Conservation (phyloP, 2,113 vertebrate species). For the Rynchops niger region DNA sequence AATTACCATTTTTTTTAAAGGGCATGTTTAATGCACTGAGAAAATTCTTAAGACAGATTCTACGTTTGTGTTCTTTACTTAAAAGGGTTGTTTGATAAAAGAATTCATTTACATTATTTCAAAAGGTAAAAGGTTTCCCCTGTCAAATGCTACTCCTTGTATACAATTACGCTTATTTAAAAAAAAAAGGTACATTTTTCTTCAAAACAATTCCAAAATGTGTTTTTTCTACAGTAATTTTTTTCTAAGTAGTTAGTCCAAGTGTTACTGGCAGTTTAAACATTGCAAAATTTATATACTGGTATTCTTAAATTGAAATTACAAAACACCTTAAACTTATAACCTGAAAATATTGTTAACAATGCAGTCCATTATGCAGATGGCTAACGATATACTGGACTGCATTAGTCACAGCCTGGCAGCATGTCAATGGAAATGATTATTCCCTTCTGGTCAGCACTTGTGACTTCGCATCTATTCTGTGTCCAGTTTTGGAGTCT, state of each 20-base stretch:
- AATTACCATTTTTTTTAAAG: slow-evolving; percentile 61
- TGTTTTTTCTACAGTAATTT: neutral
- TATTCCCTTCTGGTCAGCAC: neutral
- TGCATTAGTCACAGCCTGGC: neutral
- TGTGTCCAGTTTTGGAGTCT: neutral
- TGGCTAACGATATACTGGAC: neutral
- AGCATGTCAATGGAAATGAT: neutral
- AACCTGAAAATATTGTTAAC: neutral
- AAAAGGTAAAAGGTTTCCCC: neutral
- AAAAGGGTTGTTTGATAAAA: neutral
- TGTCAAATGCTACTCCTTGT: neutral
- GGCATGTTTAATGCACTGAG: neutral
- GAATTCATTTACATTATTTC: neutral
- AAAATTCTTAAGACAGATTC: slow-evolving; percentile 35
- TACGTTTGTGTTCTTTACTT: neutral
- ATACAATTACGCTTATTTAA: neutral
- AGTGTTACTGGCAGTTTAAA: neutral
- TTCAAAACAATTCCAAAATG: neutral
- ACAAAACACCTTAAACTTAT: neutral
- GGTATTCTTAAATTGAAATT: neutral
- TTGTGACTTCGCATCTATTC: neutral
- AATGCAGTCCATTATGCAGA: neutral
- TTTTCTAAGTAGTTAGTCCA: neutral
- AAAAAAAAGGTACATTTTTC: neutral
- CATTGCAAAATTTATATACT: neutral